Conservation (phyloP, 2,797 vertebrate genomes). For the Anniella stebbinsi region DNA sequence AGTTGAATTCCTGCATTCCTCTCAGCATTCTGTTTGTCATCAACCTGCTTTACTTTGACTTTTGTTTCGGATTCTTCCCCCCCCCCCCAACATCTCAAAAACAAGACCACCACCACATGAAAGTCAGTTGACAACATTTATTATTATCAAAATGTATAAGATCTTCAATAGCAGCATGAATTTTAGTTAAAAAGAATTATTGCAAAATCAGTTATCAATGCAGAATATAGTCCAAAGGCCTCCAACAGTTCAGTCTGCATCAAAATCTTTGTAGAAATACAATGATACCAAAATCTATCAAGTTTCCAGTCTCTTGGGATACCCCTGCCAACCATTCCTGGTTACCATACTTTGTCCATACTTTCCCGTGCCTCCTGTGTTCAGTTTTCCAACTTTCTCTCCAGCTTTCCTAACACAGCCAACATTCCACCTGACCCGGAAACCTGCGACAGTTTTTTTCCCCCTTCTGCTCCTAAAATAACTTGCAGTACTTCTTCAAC, state of each 20-base stretch:
- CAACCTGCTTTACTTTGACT: background rate
- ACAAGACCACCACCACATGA: constrained; percentile 66
- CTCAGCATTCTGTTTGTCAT: background rate
- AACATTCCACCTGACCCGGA: constrained; percentile 65
- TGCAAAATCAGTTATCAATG: constrained; percentile 64
- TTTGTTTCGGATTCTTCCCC: background rate
- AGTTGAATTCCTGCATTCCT: background rate
- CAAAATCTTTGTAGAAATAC: constrained; percentile 44
- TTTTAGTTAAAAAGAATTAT: constrained; percentile 67
- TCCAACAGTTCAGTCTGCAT: constrained; percentile 39
- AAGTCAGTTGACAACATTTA: constrained; percentile 77
- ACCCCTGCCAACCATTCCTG: constrained; percentile 53
- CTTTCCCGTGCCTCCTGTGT: constrained; percentile 67
- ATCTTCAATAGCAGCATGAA: constrained; percentile 69
- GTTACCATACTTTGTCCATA: constrained; percentile 56
- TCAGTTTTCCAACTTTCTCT: constrained; percentile 67
- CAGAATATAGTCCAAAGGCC: constrained; percentile 59
- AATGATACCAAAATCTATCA: constrained; percentile 21
- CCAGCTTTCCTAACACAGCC: constrained; percentile 70
- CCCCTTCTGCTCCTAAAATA: constrained; percentile 50
- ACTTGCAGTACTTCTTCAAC: constrained; percentile 70
- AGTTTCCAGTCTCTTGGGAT: constrained; percentile 46
- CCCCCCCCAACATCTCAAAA: constrained; percentile 25
- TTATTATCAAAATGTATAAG: constrained; percentile 78
- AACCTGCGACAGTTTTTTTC: constrained; percentile 49